Base-by-base conservation (phyloP, 2,113 vertebrate genomes). In the Mugil cephalus region DNA sequence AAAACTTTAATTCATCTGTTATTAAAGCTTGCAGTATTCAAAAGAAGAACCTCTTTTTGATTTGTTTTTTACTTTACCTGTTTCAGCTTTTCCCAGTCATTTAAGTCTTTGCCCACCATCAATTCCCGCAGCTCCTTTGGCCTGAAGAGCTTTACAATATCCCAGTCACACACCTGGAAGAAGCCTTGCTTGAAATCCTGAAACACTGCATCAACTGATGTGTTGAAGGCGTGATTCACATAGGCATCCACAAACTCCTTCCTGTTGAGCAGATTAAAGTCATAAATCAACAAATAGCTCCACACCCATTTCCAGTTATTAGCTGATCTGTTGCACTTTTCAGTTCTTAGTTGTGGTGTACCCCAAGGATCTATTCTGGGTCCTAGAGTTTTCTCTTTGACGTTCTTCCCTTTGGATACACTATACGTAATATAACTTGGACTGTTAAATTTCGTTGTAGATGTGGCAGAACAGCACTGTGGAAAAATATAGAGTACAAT, bases 121-220 rank as follows among this genome's bases (percentile, higher is more conserved):
- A 93, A 61, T 9, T 69, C 76, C 83, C 85, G 94, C 40, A 96
- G 91, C 78, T 96, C 94, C 61, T 94, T 52, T 0, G 96, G 94
- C 18, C 89, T 80, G 38, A 96, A 96, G 59, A 95, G 56, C 51
- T 72, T 48, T 39, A 90, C 87, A 45, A 95, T 11, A 1, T 85
- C 67, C 34, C n/a, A 47, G 11, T 94, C 73, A 24, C 92, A 94
- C 39, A 94, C 90, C 78, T 75, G 91, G 84, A 93, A 94, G 91
- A 96, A 94, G 70, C 95, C 96, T 53, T 54, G 90, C 70, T 64
- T 89, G 85, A 96, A 96, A 67, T 94, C 93, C 14, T 88, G 74
- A 85, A 94, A 96, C 69, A 90, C 58, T 0, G 3, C 61, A 10
- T 93, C 70, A 51, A 96, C 93, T 9, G 95, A 95, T 39, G 77